Evolutionary conservation across 2,888 invertebrate species (phyloP), one percentile per base, ranked within the genome.

Genomic region (Philaethria dido): DNA sequence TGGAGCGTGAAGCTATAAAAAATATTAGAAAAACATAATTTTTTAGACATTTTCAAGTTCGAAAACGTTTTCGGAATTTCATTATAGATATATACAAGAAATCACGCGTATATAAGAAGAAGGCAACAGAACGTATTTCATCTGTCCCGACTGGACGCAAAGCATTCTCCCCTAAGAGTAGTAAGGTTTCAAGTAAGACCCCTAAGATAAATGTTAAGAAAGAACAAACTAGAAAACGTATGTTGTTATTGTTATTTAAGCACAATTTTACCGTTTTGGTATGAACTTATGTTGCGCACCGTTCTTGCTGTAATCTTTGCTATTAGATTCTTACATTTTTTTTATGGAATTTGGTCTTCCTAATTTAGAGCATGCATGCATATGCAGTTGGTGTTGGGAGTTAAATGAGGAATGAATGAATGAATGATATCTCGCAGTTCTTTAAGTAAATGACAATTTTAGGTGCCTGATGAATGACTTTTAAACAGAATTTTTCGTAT

Each of bases 31-130:
- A n/a, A n/a, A n/a, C n/a, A n/a, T n/a, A n/a, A n/a, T n/a, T n/a
- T n/a, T n/a, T n/a, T n/a, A 48, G 8, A 20, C 13, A 48, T 50
- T n/a, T 52, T 33, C 1, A 52, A n/a, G 16, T 16, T 50, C 9
- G 50, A 50, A 50, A 16, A 3, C n/a, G n/a, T 50, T 50, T 29
- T 29, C 50, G 25, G 25, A 29, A 50, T 50, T 29, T 47, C n/a
- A 50, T 50, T 29, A 9, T 50, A 29, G 25, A 50, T 50, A n/a
- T 25, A 14, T 25, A 25, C 25, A 50, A 50, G 50, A 50, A n/a
- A 25, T 25, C 6, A n/a, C 14, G 3, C 8, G 33, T 39, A n/a
- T 8, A 25, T 50, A 50, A 50, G 25, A 14, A 50, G 48, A 14
- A 20, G 25, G 14, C 48, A 50, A 50, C 14, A n/a, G 25, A 50